Conservation (phyloP, 2,797 vertebrate species). For the Aratinga solstitialis region DNA sequence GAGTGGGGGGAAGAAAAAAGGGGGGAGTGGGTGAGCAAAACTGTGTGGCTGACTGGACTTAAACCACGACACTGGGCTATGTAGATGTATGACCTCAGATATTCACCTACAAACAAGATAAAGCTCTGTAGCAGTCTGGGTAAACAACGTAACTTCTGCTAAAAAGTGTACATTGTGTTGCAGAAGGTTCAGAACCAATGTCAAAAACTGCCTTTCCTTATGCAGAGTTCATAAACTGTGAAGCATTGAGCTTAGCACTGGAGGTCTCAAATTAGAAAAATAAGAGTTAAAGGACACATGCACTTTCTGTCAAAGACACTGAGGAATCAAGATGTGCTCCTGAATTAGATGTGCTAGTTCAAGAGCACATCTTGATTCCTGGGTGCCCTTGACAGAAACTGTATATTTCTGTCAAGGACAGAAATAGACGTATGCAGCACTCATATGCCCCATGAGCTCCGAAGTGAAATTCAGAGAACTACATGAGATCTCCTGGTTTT, state of each 20-base stretch:
- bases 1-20: no score
- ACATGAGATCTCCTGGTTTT: neutral
- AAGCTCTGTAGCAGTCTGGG: neutral
- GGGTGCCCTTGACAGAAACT: neutral
- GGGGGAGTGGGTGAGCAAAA: no score
- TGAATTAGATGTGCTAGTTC: neutral
- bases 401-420: neutral
- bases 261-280: neutral
- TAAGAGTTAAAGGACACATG: neutral
- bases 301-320: neutral
- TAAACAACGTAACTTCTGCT: neutral
- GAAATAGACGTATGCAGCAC: neutral
- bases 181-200: neutral
- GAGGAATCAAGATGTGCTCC: neutral
- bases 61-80: neutral
- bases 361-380: neutral
- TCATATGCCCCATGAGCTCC: rapidly evolving
- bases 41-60: no score
- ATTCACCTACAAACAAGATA: neutral
- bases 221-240: neutral
- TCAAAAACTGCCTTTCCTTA: neutral
- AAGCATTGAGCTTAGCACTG: neutral
- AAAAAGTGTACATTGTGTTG: neutral
- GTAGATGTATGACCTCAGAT: neutral
- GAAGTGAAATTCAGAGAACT: neutral